These are phyloP conservation scores for Acromyrmex heyeri DNA, from an alignment of 1,140 invertebrate species.

Conservation along the genomic window DNA sequence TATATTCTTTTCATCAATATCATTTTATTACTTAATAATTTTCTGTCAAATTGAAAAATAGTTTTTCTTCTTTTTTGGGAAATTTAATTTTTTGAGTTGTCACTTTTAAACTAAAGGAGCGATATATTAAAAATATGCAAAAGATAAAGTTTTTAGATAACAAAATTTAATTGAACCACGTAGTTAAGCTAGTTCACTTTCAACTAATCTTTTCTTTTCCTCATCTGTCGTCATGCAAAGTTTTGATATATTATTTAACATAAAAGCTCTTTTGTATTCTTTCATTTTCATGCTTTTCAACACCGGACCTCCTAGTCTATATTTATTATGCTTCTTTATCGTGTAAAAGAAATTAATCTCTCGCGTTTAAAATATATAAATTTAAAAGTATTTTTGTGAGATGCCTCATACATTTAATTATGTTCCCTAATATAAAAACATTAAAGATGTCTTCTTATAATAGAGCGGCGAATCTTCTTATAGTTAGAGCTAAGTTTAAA, in stretches of 20 bases:
- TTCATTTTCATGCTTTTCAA: not conserved
- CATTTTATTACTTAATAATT: no score
- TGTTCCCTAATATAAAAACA: not conserved
- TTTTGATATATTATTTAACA: conserved; percentile 1
- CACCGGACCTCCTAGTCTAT: not conserved
- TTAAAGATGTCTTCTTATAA: not conserved
- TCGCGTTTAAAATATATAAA: not conserved
- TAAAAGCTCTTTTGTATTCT: not conserved
- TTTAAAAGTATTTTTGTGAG: not conserved
- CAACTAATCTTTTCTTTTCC: not conserved
- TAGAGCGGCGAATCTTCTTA: not conserved
- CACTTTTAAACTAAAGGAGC: no score
- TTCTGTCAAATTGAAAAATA: no score
- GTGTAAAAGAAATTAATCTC: not conserved
- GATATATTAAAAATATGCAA: not conserved
- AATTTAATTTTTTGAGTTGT: no score
- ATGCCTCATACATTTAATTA: not conserved
- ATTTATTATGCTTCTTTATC: not conserved
- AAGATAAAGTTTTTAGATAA: not conserved
- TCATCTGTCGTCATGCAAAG: no score
- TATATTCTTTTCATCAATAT: no score
- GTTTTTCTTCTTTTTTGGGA: no score
- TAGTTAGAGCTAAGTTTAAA: not conserved
- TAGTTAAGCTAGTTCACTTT: not conserved
- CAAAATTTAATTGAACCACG: not conserved